These are phyloP conservation scores for Murina feae DNA, from an alignment of 2,113 vertebrate species.

Conservation along the genomic window DNA sequence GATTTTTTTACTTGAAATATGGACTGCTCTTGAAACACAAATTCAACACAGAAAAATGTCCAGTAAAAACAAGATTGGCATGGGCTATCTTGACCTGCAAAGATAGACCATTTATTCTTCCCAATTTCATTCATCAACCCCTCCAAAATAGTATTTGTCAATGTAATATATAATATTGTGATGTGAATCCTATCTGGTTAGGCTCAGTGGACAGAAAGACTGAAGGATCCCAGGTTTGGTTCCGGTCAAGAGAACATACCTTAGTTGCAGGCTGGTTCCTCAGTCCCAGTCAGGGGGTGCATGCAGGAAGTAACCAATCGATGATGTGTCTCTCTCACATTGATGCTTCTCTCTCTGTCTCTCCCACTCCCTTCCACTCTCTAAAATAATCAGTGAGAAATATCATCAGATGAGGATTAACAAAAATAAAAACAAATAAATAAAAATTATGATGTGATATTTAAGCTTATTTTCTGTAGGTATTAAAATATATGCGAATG, in stretches of 20 bases:
- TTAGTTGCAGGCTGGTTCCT: too few relatives aligned
- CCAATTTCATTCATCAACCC: not conserved
- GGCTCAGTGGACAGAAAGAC: too few relatives aligned
- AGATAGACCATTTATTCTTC: not conserved
- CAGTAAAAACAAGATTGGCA: not conserved
- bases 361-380: too few relatives aligned
- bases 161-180: not conserved
- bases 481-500: not conserved
- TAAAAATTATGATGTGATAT: not conserved
- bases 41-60: conserved; percentile 11
- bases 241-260: too few relatives aligned
- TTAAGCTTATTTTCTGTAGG: not conserved
- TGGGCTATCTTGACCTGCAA: not conserved
- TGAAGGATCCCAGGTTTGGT: too few relatives aligned
- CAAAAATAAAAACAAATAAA: too few relatives aligned
- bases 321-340: too few relatives aligned
- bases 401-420: too few relatives aligned
- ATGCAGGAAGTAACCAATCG: too few relatives aligned
- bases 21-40: not conserved
- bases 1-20: not conserved
- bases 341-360: too few relatives aligned
- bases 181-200: not conserved
- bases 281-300: too few relatives aligned
- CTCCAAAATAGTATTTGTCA: not conserved
- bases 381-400: too few relatives aligned